Conservation (phyloP, 2,888 invertebrate genomes). For the Orthosia cruda region DNA sequence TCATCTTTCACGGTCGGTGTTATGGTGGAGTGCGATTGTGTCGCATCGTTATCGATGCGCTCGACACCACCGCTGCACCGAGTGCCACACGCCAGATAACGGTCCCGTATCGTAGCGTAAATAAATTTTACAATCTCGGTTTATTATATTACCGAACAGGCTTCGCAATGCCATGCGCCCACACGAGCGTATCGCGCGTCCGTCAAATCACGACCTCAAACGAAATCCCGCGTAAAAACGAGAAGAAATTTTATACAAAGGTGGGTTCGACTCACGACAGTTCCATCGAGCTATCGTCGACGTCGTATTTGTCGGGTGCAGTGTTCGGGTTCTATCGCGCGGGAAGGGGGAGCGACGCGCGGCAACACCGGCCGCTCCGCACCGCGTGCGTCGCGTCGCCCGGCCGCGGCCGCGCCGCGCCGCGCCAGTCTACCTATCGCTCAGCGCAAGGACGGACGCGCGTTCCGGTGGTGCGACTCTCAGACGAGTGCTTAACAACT, state of each 20-base stretch:
- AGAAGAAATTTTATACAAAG: conserved; percentile 84
- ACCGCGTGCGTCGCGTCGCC: conserved; percentile 50
- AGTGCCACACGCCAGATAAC: conserved; percentile 84
- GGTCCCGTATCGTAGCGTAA: conserved; percentile 79
- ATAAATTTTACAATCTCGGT: conserved; percentile 82
- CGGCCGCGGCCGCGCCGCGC: conserved; percentile 58
- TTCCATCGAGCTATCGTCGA: conserved; percentile 80
- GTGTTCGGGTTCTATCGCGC: conserved; percentile 75
- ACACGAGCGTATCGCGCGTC: conserved; percentile 75
- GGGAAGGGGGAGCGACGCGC: conserved; percentile 76
- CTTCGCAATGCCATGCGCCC: conserved; percentile 77
- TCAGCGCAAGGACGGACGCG: conserved; percentile 73
- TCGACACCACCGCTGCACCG: conserved; percentile 76
- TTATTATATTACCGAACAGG: conserved; percentile 81
- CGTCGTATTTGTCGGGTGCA: conserved; percentile 84
- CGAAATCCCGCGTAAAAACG: conserved; percentile 80
- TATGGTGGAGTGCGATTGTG: conserved; percentile 59
- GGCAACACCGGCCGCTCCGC: conserved; percentile 71
- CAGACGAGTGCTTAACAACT: conserved; percentile 78
- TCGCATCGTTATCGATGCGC: conserved; percentile 81
- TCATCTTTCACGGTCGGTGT: conserved; percentile 58
- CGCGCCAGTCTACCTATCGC: conserved; percentile 80
- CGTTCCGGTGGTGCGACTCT: conserved; percentile 58
- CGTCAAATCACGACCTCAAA: conserved; percentile 81
- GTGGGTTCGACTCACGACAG: conserved; percentile 82